Percentiles rank a stretch among this genome's conserved stretches.
Conservation (phyloP, 2,113 vertebrate species). For the Marmota flaviventris region DNA sequence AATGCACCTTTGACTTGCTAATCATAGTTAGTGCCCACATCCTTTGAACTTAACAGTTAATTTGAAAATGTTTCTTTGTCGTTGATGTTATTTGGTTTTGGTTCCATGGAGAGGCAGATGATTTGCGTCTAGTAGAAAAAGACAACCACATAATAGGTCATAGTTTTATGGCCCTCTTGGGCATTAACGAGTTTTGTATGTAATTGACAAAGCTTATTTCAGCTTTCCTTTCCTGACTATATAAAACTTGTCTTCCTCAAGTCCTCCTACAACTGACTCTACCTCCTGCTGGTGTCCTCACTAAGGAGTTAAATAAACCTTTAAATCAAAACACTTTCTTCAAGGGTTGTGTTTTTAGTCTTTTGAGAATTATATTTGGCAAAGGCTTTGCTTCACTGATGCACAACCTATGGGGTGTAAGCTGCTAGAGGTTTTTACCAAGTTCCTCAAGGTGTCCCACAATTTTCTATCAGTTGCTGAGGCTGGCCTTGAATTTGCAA, state of each 20-base stretch:
- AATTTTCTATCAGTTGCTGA: no score
- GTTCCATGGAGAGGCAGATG: background rate
- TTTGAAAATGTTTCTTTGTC: background rate
- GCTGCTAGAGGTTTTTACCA: background rate
- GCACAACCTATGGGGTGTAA: background rate
- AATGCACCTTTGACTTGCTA: background rate
- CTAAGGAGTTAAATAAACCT: background rate
- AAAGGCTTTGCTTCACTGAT: background rate
- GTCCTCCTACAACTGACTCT: background rate
- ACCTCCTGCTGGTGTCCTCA: background rate
- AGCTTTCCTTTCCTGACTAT: background rate
- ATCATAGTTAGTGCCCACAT: background rate
- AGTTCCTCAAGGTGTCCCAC: no score
- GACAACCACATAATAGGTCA: background rate
- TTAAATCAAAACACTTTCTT: slow-evolving; percentile 6
- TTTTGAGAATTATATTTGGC: background rate
- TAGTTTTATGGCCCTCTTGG: background rate
- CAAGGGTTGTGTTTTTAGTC: background rate
- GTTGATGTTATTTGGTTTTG: background rate
- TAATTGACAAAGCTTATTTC: background rate
- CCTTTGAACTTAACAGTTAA: background rate
- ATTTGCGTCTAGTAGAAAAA: background rate
- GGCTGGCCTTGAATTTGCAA: no score
- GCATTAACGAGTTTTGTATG: background rate
- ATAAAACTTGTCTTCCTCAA: background rate